Evolutionary conservation across 2,797 vertebrate genomes (phyloP).

Genomic region (Serranus cabrilla): DNA sequence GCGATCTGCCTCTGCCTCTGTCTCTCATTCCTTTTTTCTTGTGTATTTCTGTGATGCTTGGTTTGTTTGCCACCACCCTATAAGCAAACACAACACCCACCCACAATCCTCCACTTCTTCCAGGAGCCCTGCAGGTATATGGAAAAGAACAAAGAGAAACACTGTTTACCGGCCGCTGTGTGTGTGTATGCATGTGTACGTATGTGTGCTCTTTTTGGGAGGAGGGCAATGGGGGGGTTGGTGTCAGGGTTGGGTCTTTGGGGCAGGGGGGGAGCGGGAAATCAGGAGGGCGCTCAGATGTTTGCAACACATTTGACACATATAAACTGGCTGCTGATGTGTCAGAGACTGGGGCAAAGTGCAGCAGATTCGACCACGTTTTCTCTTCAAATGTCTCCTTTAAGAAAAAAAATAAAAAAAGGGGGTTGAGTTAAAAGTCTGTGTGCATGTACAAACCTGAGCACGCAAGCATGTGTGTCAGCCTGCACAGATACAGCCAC

Average conservation of each 20-base stretch:
- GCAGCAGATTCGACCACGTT: slow-evolving; percentile 30
- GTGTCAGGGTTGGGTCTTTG: slow-evolving; percentile 24
- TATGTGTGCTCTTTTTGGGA: slow-evolving; percentile 29
- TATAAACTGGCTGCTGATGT: slow-evolving; percentile 46
- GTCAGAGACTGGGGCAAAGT: slow-evolving; percentile 28
- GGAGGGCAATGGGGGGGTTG: slow-evolving; percentile 38
- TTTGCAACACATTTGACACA: slow-evolving; percentile 56
- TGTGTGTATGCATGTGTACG: slow-evolving; percentile 7
- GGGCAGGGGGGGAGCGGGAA: slow-evolving; percentile 48
- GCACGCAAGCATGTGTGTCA: slow-evolving; percentile 58
- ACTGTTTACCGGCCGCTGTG: slow-evolving; percentile 67
- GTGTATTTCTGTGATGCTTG: slow-evolving; percentile 77
- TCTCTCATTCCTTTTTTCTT: slow-evolving; percentile 61
- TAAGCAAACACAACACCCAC: slow-evolving; percentile 83
- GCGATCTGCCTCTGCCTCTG: slow-evolving; percentile 68
- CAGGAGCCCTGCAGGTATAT: slow-evolving; percentile 81
- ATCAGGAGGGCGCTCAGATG: slow-evolving; percentile 45
- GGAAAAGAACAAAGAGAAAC: slow-evolving; percentile 81
- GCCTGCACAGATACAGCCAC: slow-evolving; percentile 42
- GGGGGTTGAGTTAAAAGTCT: slow-evolving; percentile 14
- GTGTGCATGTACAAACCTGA: slow-evolving; percentile 56
- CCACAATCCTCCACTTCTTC: slow-evolving; percentile 74
- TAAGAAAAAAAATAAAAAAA: slow-evolving; percentile 12
- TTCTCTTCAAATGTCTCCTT: slow-evolving; percentile 30
- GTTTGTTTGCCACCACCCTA: slow-evolving; percentile 79